Evolutionary conservation across 2,888 invertebrate genomes (phyloP).

Genomic region (Eupithecia vulgata): DNA sequence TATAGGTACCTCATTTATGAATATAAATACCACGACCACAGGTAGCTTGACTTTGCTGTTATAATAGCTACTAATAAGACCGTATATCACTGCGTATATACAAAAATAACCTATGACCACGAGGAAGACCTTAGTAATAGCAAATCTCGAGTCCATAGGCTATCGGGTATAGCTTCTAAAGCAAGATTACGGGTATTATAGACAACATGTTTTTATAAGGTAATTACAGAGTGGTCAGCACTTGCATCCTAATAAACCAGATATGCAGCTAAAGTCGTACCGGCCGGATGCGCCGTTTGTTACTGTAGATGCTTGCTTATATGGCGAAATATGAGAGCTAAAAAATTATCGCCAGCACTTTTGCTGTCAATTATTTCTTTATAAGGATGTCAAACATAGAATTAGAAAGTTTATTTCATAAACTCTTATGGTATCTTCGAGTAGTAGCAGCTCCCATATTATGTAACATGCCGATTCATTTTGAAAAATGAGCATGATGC

Average conservation of each 20-base stretch:
- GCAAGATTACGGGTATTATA: constrained; percentile 28
- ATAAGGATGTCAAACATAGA: constrained; percentile 41
- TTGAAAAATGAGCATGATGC: neutral
- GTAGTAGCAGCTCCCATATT: neutral
- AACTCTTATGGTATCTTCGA: constrained; percentile 39
- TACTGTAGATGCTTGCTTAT: constrained; percentile 37
- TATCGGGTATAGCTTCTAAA: constrained; percentile 2
- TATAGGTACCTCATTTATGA: neutral
- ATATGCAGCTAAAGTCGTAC: neutral
- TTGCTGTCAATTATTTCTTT: constrained; percentile 17
- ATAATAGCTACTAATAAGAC: constrained; percentile 1
- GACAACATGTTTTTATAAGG: constrained; percentile 33
- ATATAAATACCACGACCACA: neutral
- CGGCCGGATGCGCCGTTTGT: constrained; percentile 47
- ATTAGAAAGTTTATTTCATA: constrained; percentile 52
- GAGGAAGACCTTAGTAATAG: neutral
- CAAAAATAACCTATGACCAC: neutral
- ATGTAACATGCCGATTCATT: neutral
- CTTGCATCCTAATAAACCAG: constrained; percentile 11
- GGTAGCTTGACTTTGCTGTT: neutral
- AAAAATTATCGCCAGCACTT: constrained; percentile 22
- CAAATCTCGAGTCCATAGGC: neutral
- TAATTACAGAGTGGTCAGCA: constrained; percentile 25
- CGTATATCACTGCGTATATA: neutral
- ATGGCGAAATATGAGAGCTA: constrained; percentile 49